A percentile compares a stretch with the other conserved stretches of the same genome.
Evolutionary conservation across 2,797 vertebrate species (phyloP).

Genomic region (Myotis planiceps): DNA sequence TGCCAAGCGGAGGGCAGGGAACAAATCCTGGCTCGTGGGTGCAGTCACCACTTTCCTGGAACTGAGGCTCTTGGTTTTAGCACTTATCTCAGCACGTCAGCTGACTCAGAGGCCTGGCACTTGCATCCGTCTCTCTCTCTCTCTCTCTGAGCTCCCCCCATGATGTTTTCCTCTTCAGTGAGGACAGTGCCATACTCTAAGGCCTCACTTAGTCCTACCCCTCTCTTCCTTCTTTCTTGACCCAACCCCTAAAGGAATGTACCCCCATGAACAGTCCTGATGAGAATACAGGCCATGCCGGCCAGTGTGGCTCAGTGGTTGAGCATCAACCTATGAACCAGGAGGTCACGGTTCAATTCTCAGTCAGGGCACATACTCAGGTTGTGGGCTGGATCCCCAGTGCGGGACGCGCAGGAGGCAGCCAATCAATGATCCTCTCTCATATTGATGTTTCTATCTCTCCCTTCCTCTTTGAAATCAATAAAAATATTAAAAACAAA

Average conservation of each 20-base stretch:
- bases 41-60: constrained; percentile 52
- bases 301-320: too few species aligned
- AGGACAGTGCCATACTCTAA: background rate
- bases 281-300: background rate
- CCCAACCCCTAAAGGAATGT: background rate
- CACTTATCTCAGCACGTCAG: constrained; percentile 50
- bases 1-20: background rate
- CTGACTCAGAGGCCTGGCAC: constrained; percentile 41
- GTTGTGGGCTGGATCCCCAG: too few species aligned
- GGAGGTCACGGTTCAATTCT: too few species aligned
- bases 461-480: too few species aligned
- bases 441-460: too few species aligned
- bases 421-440: too few species aligned
- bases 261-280: background rate
- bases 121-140: background rate
- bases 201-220: background rate
- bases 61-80: background rate
- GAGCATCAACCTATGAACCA: too few species aligned
- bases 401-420: too few species aligned
- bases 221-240: background rate
- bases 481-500: too few species aligned
- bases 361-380: too few species aligned
- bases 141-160: constrained; percentile 7
- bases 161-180: background rate
- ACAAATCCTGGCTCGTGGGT: background rate